Base-by-base conservation (phyloP, 2,888 invertebrate genomes). In the Charanyca ferruginea region DNA sequence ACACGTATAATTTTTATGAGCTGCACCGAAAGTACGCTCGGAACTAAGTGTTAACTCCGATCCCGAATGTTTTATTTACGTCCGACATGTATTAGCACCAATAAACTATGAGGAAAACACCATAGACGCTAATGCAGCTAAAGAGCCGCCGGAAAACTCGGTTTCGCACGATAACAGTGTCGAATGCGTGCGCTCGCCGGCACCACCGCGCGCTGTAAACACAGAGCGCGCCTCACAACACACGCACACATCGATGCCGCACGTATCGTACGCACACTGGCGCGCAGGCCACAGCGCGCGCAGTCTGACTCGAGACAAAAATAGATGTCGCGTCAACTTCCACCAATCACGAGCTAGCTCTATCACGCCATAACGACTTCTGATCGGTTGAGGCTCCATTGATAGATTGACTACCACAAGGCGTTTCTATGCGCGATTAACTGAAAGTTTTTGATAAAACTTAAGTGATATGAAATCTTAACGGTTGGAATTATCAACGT, bases 111-210 rank as follows among this genome's bases (percentile, higher is more conserved):
- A 88, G 89, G 86, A 90, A 91, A 93, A 94, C 94, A 94, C 94
- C 89, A 93, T 90, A 85, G 87, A 89, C 89, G 88, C 86, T 89
- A 85, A 85, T 88, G 87, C 88, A 87, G 89, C 85, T 87, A 89
- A 87, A 87, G 85, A 89, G 86, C 88, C 88, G 90, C 89, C 92
- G 93, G 93, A 90, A 93, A 94, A 94, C 88, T 92, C 90, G 86
- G 86, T 88, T 88, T 90, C 87, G 89, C 88, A 87, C 88, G 86
- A 84, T 83, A 86, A 90, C 91, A 77, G 81, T 77, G 89, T 90
- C 83, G 88, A 97, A 97, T 97, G 96, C 96, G 97, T 97, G 91
- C 96, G 97, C 90, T 92, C 93, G 84, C 96, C 96, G 91, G 96
- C 89, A 89, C 88, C 88, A 94, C 95, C 89, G 94, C 96, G 94